Conservation (phyloP, 2,113 vertebrate genomes). For the Thymallus thymallus region DNA sequence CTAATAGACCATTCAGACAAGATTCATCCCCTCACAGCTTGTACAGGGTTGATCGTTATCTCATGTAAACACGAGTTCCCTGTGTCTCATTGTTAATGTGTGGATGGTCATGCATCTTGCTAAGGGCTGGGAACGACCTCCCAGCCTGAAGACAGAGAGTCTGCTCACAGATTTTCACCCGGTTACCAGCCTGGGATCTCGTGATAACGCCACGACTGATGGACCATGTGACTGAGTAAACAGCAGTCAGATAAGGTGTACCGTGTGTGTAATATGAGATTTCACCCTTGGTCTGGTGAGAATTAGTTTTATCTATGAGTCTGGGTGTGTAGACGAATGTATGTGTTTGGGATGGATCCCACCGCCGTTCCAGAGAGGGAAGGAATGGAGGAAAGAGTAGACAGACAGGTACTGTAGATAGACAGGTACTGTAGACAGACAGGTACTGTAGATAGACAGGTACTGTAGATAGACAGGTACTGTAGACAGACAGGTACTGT, state of each 20-base stretch:
- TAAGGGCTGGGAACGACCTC: constrained; percentile 1
- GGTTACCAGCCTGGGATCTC: constrained; percentile 52
- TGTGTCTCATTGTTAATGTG: constrained; percentile 35
- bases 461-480: background rate
- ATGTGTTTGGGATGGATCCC: constrained; percentile 31
- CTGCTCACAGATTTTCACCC: constrained; percentile 47
- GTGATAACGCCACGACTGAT: constrained; percentile 69
- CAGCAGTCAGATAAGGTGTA: constrained; percentile 63
- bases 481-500: background rate
- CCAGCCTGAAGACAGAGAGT: constrained; percentile 40
- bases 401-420: background rate
- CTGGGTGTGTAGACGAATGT: constrained; percentile 49
- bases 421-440: constrained; percentile 4
- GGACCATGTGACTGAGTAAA: constrained; percentile 64
- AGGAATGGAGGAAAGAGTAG: background rate
- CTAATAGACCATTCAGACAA: constrained; percentile 7
- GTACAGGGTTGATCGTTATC: constrained; percentile 30
- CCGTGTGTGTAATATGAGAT: constrained; percentile 55
- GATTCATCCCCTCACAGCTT: constrained; percentile 17
- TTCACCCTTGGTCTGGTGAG: constrained; percentile 54
- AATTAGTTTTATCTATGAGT: constrained; percentile 55
- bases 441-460: no score
- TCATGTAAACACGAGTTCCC: constrained; percentile 28
- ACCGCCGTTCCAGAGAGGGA: constrained; percentile 24
- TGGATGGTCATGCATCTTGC: constrained; percentile 13